A percentile compares a stretch with the other conserved stretches of the same genome.
Conservation (phyloP, 2,113 vertebrate genomes). For the Saccopteryx bilineata region DNA sequence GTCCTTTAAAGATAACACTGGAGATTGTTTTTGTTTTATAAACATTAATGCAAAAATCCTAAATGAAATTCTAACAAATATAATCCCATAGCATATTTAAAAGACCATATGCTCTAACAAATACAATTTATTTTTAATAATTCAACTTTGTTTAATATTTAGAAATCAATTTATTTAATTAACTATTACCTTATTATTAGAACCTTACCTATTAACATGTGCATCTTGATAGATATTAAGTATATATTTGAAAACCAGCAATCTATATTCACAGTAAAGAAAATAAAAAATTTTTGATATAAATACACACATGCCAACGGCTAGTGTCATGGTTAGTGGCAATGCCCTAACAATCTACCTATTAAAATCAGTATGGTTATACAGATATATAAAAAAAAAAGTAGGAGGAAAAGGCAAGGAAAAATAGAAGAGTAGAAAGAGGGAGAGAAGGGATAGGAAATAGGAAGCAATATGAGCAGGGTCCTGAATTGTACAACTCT, state of each 20-base stretch:
- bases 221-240: not conserved
- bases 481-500: not conserved
- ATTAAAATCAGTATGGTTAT: not conserved
- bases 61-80: not conserved
- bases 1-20: not conserved
- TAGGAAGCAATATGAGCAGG: not conserved
- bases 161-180: not conserved
- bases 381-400: not conserved
- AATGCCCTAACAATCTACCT: not conserved
- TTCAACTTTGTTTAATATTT: not conserved
- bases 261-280: not conserved
- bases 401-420: not conserved
- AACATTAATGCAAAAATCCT: constrained; percentile 17
- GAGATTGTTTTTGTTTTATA: not conserved
- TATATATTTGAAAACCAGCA: not conserved
- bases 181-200: not conserved
- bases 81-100: not conserved
- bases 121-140: not conserved
- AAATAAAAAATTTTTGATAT: not conserved
- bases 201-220: not conserved
- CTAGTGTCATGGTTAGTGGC: rapidly evolving
- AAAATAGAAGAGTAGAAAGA: not conserved
- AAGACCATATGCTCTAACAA: not conserved
- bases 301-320: not conserved
- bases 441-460: not conserved